Conservation (phyloP, 2,797 vertebrate genomes). For the Cheirogaleus major region DNA sequence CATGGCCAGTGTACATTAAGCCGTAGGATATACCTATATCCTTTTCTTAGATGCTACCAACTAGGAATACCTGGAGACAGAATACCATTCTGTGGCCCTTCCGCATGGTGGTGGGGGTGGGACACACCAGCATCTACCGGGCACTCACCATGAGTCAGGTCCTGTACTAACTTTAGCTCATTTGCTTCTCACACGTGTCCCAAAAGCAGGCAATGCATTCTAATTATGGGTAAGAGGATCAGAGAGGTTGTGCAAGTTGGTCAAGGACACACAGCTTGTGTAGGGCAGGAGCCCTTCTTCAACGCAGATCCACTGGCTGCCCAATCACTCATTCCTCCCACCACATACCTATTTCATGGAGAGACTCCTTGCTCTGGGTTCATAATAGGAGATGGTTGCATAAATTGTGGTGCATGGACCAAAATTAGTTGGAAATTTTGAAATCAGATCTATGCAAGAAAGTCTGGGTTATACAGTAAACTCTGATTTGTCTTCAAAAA, state of each 20-base stretch:
- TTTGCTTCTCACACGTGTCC: neutral
- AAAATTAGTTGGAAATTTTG: neutral
- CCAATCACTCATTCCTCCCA: neutral
- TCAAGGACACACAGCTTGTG: neutral
- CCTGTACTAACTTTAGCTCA: neutral
- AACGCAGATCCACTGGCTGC: neutral
- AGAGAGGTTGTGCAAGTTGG: neutral
- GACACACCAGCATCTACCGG: neutral
- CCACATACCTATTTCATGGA: neutral
- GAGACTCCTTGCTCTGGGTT: neutral
- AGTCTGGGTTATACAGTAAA: neutral
- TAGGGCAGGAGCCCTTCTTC: neutral
- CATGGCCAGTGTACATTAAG: neutral
- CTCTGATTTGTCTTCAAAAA: neutral
- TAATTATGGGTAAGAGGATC: neutral
- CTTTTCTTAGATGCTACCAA: neutral
- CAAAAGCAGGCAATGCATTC: neutral
- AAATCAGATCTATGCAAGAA: neutral
- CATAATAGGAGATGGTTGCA: neutral
- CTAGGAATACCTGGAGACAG: neutral
- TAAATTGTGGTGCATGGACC: neutral
- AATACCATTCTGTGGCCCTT: neutral
- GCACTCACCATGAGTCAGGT: neutral
- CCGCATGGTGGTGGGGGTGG: no score
- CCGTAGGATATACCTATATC: rapidly evolving